Evolutionary conservation across 2,797 vertebrate species (phyloP).

Genomic region (Phrynocephalus vlangalii): DNA sequence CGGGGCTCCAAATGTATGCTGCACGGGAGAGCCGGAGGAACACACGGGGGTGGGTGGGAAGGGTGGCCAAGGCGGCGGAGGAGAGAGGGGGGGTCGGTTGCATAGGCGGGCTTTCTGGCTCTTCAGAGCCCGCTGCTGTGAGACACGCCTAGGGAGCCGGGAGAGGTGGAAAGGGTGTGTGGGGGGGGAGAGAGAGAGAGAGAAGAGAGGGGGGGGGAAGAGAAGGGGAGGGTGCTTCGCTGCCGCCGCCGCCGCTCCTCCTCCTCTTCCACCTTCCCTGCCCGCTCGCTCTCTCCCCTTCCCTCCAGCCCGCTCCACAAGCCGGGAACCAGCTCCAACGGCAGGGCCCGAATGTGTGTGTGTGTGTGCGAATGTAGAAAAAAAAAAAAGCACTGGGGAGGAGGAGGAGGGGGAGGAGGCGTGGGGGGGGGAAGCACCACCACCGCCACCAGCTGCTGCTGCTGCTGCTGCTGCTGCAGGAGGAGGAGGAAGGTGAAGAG

Average conservation of each 20-base stretch:
- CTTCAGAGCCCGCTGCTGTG: constrained; percentile 39
- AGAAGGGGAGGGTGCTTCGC: constrained; percentile 17
- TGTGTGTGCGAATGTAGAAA: constrained; percentile 19
- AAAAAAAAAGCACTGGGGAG: constrained; percentile 16
- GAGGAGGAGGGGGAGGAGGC: neutral
- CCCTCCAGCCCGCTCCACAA: constrained; percentile 64
- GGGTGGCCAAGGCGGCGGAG: neutral
- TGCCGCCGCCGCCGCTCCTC: constrained; percentile 33
- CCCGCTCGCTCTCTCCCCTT: constrained; percentile 44
- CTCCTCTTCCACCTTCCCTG: neutral
- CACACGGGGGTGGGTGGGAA: neutral
- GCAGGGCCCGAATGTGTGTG: constrained; percentile 37
- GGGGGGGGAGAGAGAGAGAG: constrained; percentile 46
- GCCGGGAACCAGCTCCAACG: constrained; percentile 61
- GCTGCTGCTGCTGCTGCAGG: neutral
- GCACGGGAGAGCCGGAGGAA: neutral
- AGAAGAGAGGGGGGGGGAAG: constrained; percentile 36
- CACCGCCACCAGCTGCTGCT: too few species aligned
- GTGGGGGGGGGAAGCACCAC: neutral
- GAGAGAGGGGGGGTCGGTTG: neutral
- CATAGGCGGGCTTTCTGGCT: neutral
- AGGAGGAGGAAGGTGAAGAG: constrained; percentile 41
- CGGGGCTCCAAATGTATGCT: neutral
- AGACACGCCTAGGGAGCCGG: constrained; percentile 63
- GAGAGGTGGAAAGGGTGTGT: neutral